These are phyloP conservation scores for Limnephilus marmoratus DNA, from an alignment of 2,888 invertebrate species.

Conservation along the genomic window DNA sequence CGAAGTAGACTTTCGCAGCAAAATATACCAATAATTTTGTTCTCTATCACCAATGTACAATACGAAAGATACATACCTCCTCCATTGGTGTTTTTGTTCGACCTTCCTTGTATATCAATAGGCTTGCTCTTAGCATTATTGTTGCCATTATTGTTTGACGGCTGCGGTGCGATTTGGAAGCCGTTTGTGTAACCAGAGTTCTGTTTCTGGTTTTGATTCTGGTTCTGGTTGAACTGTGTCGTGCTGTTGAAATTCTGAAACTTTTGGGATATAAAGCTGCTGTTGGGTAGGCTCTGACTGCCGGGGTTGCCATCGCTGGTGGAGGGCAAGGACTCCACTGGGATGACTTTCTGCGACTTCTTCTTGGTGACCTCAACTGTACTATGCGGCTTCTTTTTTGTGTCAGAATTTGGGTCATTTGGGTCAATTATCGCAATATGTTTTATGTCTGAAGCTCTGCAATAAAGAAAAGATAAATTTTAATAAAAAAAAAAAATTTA, in stretches of 20 bases:
- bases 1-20: neutral
- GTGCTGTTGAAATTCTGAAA: slow-evolving; percentile 46
- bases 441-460: slow-evolving; percentile 84
- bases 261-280: slow-evolving; percentile 39
- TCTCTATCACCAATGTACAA: neutral
- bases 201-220: slow-evolving; percentile 46
- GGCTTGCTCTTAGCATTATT: slow-evolving; percentile 72
- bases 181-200: slow-evolving; percentile 52
- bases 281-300: slow-evolving; percentile 58
- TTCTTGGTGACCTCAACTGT: slow-evolving; percentile 73
- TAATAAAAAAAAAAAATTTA: too few species aligned
- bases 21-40: neutral
- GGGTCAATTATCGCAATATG: slow-evolving; percentile 85
- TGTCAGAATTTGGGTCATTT: slow-evolving; percentile 71
- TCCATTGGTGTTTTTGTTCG: slow-evolving; percentile 68
- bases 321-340: slow-evolving; percentile 73
- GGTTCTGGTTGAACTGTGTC: slow-evolving; percentile 64
- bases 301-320: slow-evolving; percentile 68
- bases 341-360: slow-evolving; percentile 71
- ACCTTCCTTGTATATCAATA: slow-evolving; percentile 70
- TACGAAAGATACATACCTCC: slow-evolving; percentile 63
- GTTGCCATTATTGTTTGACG: slow-evolving; percentile 5
- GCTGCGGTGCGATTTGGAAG: slow-evolving; percentile 32
- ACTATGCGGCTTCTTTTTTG: slow-evolving; percentile 71
- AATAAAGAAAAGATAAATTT: slow-evolving; percentile 15